Conservation (phyloP, 2,113 vertebrate genomes). For the Mellivora capensis region DNA sequence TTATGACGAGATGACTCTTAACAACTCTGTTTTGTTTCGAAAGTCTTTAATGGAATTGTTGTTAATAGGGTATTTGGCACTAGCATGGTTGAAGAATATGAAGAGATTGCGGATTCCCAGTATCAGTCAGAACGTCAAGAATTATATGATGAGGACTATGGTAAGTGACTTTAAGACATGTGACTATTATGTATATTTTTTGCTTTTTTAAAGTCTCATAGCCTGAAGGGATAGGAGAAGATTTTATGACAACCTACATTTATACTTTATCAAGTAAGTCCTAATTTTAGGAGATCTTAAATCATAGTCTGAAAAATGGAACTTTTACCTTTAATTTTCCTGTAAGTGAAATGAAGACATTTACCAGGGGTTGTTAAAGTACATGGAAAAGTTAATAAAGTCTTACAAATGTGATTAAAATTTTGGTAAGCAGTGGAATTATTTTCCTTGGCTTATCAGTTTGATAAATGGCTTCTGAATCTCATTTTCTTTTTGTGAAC, state of each 20-base stretch:
- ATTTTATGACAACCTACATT: background rate
- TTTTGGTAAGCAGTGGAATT: constrained; percentile 17
- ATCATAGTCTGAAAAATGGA: background rate
- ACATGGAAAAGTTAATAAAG: constrained; percentile 28
- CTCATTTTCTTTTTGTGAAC: background rate
- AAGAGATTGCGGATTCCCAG: constrained; percentile 97
- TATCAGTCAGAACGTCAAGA: constrained; percentile 94
- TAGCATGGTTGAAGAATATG: constrained; percentile 99
- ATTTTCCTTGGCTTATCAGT: constrained; percentile 15
- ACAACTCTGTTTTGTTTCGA: constrained; percentile 14
- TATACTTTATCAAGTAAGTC: background rate
- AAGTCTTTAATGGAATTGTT: constrained; percentile 49
- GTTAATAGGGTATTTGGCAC: constrained; percentile 94
- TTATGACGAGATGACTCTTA: background rate
- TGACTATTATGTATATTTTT: background rate
- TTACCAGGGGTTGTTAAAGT: constrained; percentile 8
- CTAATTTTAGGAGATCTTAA: background rate
- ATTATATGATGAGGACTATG: constrained; percentile 95
- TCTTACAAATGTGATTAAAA: background rate
- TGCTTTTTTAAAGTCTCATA: constrained; percentile 31
- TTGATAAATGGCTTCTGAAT: constrained; percentile 12
- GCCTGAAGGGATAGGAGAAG: background rate
- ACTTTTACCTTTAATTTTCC: background rate
- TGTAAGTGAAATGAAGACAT: background rate
- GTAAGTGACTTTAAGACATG: constrained; percentile 80